Evolutionary conservation across 2,113 vertebrate species (phyloP).

Genomic region (Rhagologus leucostigma): DNA sequence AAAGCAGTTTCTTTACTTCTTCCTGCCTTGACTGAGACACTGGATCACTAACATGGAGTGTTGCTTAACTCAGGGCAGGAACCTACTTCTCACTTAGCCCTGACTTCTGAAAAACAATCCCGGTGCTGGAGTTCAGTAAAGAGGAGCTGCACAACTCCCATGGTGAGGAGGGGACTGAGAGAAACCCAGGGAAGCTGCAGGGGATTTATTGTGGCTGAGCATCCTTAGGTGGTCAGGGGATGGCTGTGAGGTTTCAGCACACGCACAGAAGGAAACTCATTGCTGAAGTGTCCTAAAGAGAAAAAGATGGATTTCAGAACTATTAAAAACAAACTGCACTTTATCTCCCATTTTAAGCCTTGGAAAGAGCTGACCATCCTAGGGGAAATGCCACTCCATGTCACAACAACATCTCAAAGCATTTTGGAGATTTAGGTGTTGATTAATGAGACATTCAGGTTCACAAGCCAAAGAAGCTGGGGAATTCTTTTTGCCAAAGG

Average conservation of each 20-base stretch:
- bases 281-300: not conserved
- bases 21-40: not conserved
- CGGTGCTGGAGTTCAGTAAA: not conserved
- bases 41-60: fast-evolving
- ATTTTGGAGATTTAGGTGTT: not conserved
- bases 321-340: not conserved
- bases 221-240: not conserved
- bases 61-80: not conserved
- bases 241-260: not conserved
- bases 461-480: not conserved
- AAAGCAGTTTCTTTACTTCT: not conserved
- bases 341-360: not conserved
- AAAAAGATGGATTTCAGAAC: not conserved
- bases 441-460: not conserved
- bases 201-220: not conserved
- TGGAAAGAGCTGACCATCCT: not conserved
- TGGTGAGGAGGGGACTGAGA: not conserved
- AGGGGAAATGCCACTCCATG: not conserved
- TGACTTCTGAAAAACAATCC: not conserved
- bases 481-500: not conserved
- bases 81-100: not conserved
- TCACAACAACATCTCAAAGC: not conserved
- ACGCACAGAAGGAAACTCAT: not conserved
- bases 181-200: not conserved
- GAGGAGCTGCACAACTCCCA: not conserved